A percentile compares a stretch with the other conserved stretches of the same genome.
phyloP scores from a whole-genome alignment of 2,797 vertebrate genomes.

The Cossypha polioptera region DNA sequence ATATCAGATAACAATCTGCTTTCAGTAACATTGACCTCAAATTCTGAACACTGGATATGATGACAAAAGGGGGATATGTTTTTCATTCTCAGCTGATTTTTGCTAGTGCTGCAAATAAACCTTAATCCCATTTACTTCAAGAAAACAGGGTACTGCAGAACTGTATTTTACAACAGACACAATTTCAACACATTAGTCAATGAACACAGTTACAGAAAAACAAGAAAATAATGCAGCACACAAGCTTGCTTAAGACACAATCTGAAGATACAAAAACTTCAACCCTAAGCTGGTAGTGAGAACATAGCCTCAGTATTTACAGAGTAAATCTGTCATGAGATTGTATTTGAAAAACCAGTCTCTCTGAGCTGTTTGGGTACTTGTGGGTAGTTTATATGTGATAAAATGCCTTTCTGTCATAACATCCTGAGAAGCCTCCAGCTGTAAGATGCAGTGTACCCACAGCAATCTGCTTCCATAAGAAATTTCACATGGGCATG shows the following conservation, averaged over 20 bases:
- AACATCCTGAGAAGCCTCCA: not conserved
- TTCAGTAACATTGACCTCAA: not conserved
- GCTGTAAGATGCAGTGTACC: not conserved
- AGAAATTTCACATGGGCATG: not conserved
- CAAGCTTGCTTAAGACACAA: not conserved
- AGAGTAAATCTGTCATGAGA: not conserved
- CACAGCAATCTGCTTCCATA: not conserved
- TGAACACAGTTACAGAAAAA: not conserved
- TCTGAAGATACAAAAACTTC: not conserved
- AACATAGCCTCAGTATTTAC: not conserved
- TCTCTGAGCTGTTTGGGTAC: not conserved
- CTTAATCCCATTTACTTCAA: not conserved
- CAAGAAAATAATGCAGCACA: not conserved
- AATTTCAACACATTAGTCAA: not conserved
- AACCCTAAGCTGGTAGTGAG: not conserved
- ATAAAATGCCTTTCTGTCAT: not conserved
- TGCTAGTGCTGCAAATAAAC: not conserved
- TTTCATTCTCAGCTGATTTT: not conserved
- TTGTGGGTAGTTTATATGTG: not conserved
- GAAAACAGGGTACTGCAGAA: not conserved
- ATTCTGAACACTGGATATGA: not conserved
- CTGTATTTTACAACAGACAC: not conserved
- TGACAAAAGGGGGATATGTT: not conserved
- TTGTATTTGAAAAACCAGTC: not conserved
- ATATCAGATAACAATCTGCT: not conserved